Evolutionary conservation across 2,888 invertebrate genomes (phyloP).

Genomic region (Eilema depressum): DNA sequence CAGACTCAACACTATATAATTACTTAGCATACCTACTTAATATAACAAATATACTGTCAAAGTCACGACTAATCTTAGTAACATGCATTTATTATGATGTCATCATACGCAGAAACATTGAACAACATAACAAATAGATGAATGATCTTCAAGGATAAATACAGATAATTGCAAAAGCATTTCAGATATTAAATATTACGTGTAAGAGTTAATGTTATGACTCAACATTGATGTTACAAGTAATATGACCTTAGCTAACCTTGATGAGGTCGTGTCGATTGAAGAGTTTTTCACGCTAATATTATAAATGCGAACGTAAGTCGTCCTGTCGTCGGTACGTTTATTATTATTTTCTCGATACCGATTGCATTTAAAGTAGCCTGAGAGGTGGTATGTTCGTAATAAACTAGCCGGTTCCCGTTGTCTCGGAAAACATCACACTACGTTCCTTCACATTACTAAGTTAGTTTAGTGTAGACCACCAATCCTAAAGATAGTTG

Average conservation of each 20-base stretch:
- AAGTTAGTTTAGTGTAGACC: neutral
- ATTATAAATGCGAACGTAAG: neutral
- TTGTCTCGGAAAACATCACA: neutral
- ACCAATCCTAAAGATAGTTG: neutral
- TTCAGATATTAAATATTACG: constrained; percentile 18
- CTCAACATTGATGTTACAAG: constrained; percentile 32
- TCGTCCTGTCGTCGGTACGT: neutral
- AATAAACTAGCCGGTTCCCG: neutral
- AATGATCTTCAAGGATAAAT: constrained; percentile 3
- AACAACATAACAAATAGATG: neutral
- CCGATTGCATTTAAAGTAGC: neutral
- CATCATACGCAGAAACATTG: neutral
- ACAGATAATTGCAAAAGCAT: constrained; percentile 10
- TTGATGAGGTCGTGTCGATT: constrained; percentile 34
- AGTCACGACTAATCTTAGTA: neutral
- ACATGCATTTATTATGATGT: neutral
- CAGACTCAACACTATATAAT: neutral
- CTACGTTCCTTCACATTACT: neutral
- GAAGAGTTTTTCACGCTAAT: neutral
- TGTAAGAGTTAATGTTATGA: constrained; percentile 12
- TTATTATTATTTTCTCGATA: neutral
- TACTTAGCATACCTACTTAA: neutral
- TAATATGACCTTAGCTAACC: constrained; percentile 43
- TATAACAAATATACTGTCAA: neutral
- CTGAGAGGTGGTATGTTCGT: neutral